Evolutionary conservation across 2,797 vertebrate species (phyloP).

Genomic region (Octomys mimax): DNA sequence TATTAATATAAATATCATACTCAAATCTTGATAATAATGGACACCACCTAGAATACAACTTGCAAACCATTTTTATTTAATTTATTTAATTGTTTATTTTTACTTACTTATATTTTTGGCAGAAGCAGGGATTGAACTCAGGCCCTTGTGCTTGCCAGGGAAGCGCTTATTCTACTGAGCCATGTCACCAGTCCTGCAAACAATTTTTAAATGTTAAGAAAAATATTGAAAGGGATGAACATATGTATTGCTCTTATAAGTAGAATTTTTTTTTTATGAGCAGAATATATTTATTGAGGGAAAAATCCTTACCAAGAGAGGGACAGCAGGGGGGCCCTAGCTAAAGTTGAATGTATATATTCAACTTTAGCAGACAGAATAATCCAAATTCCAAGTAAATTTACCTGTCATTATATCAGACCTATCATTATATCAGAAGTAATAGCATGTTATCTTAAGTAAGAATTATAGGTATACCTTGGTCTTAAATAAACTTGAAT

Average conservation of each 20-base stretch:
- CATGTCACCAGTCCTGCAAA: no score
- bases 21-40: background rate
- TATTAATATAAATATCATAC: background rate
- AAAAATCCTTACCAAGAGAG: no score
- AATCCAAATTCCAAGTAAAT: constrained; percentile 26
- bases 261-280: background rate
- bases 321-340: no score
- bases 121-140: no score
- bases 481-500: background rate
- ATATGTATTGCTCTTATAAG: background rate
- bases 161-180: no score
- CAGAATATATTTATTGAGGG: no score
- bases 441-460: background rate
- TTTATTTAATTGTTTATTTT: background rate
- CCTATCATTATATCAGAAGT: background rate
- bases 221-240: background rate
- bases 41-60: background rate
- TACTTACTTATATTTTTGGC: no score
- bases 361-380: background rate
- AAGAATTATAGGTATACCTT: background rate
- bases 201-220: background rate
- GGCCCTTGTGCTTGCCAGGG: no score
- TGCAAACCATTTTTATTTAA: background rate
- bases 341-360: background rate
- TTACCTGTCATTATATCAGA: background rate